Conservation (phyloP, 2,797 vertebrate genomes). For the Trachops cirrhosus region DNA sequence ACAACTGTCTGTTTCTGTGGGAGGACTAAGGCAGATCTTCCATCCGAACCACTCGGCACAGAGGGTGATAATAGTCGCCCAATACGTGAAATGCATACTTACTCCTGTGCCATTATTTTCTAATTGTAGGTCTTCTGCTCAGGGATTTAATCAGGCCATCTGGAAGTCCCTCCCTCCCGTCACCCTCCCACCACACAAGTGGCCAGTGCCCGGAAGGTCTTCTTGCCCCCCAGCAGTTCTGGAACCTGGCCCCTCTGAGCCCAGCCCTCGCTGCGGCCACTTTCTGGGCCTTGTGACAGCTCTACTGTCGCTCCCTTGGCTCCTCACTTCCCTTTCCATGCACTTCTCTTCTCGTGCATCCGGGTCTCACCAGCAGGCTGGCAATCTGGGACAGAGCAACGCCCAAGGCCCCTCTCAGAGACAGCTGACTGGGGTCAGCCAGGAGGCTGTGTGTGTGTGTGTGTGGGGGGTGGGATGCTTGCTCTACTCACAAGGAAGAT, state of each 20-base stretch:
- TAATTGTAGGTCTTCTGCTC: neutral
- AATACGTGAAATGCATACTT: neutral
- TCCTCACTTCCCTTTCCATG: neutral
- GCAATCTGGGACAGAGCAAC: neutral
- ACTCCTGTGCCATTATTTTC: neutral
- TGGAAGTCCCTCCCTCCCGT: neutral
- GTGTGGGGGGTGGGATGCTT: neutral
- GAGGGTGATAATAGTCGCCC: neutral
- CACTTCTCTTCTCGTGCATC: neutral
- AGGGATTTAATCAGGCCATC: neutral
- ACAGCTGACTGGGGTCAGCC: neutral
- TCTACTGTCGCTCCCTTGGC: fast-evolving
- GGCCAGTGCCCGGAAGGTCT: neutral
- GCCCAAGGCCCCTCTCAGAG: neutral
- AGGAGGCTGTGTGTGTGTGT: fast-evolving
- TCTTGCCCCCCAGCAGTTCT: neutral
- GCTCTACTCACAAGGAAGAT: neutral
- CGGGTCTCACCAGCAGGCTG: neutral
- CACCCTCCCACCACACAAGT: neutral
- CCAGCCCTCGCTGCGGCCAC: fast-evolving
- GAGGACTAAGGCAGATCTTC: neutral
- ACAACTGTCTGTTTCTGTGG: neutral
- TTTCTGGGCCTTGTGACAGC: neutral
- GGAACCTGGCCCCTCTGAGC: neutral
- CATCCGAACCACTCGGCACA: neutral